These are phyloP conservation scores for Drosophila vallismaia DNA, from an alignment of 2,888 invertebrate genomes.

Conservation along the genomic window DNA sequence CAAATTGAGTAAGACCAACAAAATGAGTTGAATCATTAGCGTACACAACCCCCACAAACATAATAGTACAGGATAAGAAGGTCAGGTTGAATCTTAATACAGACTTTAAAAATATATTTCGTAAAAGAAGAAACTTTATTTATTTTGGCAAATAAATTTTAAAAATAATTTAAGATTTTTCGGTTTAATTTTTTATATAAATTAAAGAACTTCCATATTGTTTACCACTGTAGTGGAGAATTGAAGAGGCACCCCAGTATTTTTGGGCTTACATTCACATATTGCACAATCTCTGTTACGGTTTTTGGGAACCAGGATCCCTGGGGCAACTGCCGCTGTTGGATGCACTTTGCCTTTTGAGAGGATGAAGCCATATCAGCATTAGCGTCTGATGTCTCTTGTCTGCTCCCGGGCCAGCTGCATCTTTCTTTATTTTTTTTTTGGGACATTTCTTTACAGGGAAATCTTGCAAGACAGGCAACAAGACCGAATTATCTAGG, in stretches of 20 bases:
- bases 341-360: slow-evolving; percentile 64
- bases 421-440: slow-evolving; percentile 31
- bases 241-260: slow-evolving; percentile 1
- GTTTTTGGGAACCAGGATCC: slow-evolving; percentile 7
- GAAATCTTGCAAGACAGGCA: slow-evolving; percentile 36
- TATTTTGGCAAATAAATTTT: no score
- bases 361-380: slow-evolving; percentile 79
- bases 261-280: slow-evolving; percentile 46
- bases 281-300: slow-evolving; percentile 65
- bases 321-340: slow-evolving; percentile 40
- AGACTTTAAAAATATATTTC: no score
- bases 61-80: slow-evolving; percentile 2
- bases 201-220: no score
- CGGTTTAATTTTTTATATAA: no score
- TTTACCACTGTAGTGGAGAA: slow-evolving; percentile 1
- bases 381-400: slow-evolving; percentile 66
- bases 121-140: no score
- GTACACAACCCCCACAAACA: slow-evolving; percentile 47
- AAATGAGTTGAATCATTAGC: slow-evolving; percentile 79
- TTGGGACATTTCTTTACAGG: slow-evolving; percentile 52
- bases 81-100: neutral
- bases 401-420: slow-evolving; percentile 50
- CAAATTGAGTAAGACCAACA: slow-evolving; percentile 76
- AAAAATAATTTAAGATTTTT: no score
- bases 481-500: slow-evolving; percentile 45